Base-by-base conservation (phyloP, 2,797 vertebrate genomes). In the Bucorvus abyssinicus region DNA sequence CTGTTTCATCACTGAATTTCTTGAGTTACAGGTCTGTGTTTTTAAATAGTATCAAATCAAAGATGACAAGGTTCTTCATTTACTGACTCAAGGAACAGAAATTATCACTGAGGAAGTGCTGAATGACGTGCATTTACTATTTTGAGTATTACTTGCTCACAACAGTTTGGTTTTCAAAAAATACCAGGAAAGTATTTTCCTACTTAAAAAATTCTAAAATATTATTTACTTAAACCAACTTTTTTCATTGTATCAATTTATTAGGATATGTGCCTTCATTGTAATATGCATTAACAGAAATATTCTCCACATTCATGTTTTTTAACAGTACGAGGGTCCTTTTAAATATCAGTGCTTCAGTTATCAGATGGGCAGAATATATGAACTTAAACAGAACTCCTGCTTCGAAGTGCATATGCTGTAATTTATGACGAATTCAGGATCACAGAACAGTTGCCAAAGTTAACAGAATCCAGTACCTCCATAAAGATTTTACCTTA, bases 41-140 rank as follows among this genome's bases (percentile, higher is more conserved):
- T 94, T 94, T 95, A 95, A 97, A 96, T 42, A 94, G 89, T 9
- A 90, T 52, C 77, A 95, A 94, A 95, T 97, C 59, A 92, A 95
- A 96, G 76, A 95, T 83, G 71, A 89, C 81, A 93, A 87, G 29
- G 34, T 90, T 96, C 93, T 94, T 96, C 78, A 94, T 95, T 96
- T 93, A 96, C 70, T 75, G 55, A 91, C 82, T 94, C 67, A 82
- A 93, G 91, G 69, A 90, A 93, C 76, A 95, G 77, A 96, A 96
- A 89, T 64, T 92, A 86, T 90, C 70, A 70, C 60, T 83, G 71
- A 96, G 74, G 89, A 97, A 90, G 89, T 90, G 84, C 18, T 86
- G 82, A 97, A 67, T 57, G 15, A 87, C 82, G n/a, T 75, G 32
- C 29, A 83, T 83, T 94, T 78, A 38, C 38, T 86, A 53, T 84